These are phyloP conservation scores for Deladenus siricidicola DNA, from an alignment of 2,888 invertebrate genomes.

Conservation along the genomic window DNA sequence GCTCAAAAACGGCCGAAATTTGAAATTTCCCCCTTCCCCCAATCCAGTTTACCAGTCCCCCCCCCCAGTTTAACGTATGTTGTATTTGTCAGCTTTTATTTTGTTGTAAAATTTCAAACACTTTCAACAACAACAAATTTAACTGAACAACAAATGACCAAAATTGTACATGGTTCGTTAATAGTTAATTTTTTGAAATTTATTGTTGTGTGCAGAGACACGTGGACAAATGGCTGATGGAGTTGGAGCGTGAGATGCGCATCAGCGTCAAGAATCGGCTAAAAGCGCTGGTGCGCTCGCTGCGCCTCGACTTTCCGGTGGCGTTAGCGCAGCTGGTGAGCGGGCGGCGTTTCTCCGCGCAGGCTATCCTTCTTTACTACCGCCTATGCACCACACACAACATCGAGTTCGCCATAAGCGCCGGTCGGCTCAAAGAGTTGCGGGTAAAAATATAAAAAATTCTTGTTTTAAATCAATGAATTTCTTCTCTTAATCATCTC, in stretches of 20 bases:
- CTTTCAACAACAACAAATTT: too few species aligned
- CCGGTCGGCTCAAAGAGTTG: background rate
- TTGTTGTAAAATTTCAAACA: too few species aligned
- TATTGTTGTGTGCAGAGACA: conserved; percentile 30
- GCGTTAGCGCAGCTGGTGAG: conserved; percentile 20
- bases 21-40: too few species aligned
- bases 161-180: too few species aligned
- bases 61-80: too few species aligned
- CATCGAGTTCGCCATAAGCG: background rate
- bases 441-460: background rate
- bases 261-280: conserved; percentile 26
- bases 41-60: too few species aligned
- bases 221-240: conserved; percentile 47
- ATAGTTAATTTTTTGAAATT: too few species aligned
- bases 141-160: too few species aligned
- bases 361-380: conserved; percentile 33
- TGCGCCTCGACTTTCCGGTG: conserved; percentile 8
- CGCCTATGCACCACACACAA: background rate
- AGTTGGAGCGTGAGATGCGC: conserved; percentile 39
- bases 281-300: conserved; percentile 24
- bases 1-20: too few species aligned
- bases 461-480: too few species aligned
- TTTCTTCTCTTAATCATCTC: too few species aligned
- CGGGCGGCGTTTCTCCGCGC: conserved; percentile 23
- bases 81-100: too few species aligned